Percentiles rank a stretch among this genome's conserved stretches.
These are phyloP conservation scores for Penaeus indicus DNA, from an alignment of 1,140 invertebrate species.

Conservation along the genomic window DNA sequence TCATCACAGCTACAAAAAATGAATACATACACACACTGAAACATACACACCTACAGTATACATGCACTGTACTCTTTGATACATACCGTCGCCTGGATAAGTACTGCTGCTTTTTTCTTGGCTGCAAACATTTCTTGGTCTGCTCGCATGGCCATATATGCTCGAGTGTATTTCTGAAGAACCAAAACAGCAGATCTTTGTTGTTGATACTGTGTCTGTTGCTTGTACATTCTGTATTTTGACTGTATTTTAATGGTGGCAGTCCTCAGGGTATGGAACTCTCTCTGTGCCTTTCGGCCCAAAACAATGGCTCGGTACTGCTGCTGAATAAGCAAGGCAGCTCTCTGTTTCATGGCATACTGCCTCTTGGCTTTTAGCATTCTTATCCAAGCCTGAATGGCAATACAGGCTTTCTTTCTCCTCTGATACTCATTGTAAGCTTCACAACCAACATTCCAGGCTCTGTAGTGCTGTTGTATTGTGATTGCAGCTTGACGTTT, in stretches of 20 bases:
- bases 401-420: constrained; percentile 22
- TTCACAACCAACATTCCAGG: background rate
- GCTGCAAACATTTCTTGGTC: background rate
- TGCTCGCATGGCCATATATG: background rate
- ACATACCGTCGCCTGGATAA: constrained; percentile 53
- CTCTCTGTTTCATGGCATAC: constrained; percentile 18
- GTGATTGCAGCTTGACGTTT: constrained; percentile 28
- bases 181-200: constrained; percentile 3
- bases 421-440: constrained; percentile 2
- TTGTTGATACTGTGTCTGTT: background rate
- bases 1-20: background rate
- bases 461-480: constrained; percentile 44
- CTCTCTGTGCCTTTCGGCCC: background rate
- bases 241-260: constrained; percentile 42
- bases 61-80: too few relatives aligned
- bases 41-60: too few relatives aligned
- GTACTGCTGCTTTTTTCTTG: constrained; percentile 17
- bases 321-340: constrained; percentile 18
- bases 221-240: constrained; percentile 40
- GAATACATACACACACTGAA: too few relatives aligned
- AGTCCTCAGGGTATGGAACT: background rate
- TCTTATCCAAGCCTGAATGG: constrained; percentile 47
- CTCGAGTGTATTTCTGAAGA: constrained; percentile 19
- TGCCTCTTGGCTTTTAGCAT: constrained; percentile 34
- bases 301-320: background rate